Conservation (phyloP, 2,113 vertebrate genomes). For the Rissa tridactyla region DNA sequence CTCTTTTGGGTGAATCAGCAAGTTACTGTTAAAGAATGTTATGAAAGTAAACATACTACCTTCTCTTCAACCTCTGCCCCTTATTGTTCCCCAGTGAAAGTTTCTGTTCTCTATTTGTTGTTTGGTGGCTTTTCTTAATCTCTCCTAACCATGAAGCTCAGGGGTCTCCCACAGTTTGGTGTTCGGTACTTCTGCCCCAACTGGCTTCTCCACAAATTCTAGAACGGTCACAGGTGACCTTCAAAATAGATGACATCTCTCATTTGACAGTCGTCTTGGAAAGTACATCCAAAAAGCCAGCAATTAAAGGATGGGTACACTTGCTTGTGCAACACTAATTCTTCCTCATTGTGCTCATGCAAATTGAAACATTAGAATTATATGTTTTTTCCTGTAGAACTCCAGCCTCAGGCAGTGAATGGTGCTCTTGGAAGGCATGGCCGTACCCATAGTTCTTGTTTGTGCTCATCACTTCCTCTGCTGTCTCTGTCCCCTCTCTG, state of each 20-base stretch:
- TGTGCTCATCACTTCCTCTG: neutral
- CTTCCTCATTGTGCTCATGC: neutral
- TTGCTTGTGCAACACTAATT: neutral
- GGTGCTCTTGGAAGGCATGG: neutral
- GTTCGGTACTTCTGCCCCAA: neutral
- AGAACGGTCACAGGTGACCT: neutral
- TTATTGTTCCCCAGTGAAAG: neutral
- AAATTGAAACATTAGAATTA: neutral
- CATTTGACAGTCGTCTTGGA: neutral
- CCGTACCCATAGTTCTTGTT: neutral
- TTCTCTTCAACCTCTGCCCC: neutral
- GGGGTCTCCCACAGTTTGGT: neutral
- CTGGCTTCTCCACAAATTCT: neutral
- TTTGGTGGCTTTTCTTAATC: neutral
- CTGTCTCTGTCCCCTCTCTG: neutral
- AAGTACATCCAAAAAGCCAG: neutral
- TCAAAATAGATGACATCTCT: neutral
- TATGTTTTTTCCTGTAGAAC: neutral
- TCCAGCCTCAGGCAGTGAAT: neutral
- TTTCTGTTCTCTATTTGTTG: neutral
- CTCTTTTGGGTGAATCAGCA: neutral
- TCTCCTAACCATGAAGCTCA: neutral
- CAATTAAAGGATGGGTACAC: neutral
- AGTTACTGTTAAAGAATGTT: neutral
- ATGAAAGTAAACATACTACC: neutral